A percentile compares a stretch with the other conserved stretches of the same genome.
phyloP scores from a whole-genome alignment of 2,113 vertebrate species.

The Peromyscus leucopus region DNA sequence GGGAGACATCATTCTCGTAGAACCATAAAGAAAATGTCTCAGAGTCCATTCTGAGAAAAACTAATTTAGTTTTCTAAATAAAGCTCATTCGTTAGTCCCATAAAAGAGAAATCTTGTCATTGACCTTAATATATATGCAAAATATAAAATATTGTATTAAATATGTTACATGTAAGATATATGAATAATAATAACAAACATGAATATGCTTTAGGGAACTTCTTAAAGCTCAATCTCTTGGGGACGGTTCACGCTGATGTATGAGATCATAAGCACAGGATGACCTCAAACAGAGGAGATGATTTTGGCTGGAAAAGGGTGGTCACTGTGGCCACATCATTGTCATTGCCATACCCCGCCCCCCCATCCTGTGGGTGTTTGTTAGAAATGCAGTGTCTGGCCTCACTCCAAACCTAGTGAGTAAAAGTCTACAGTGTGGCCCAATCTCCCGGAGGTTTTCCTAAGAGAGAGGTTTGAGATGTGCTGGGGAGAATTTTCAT shows the following conservation, averaged over 20 bases:
- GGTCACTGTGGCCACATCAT: no score
- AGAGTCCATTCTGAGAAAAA: conserved; percentile 13
- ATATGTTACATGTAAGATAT: background rate
- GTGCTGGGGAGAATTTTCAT: background rate
- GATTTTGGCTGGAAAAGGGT: background rate
- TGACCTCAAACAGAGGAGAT: background rate
- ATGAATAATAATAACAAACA: background rate
- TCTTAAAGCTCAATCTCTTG: background rate
- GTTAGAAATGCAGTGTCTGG: background rate
- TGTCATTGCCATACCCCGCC: no score
- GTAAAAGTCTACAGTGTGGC: background rate
- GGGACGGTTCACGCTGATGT: background rate
- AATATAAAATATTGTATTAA: background rate
- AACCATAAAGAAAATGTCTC: background rate
- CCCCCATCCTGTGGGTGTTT: background rate
- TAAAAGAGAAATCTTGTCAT: conserved; percentile 19
- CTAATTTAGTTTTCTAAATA: background rate
- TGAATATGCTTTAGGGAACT: background rate
- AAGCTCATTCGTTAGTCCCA: background rate
- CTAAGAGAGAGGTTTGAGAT: background rate
- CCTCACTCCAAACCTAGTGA: background rate
- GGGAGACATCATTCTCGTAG: background rate
- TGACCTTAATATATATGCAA: background rate
- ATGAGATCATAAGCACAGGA: background rate
- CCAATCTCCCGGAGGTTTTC: background rate